Evolutionary conservation across 1,140 invertebrate species (phyloP).

Genomic region (Drosophila malerkotliana): DNA sequence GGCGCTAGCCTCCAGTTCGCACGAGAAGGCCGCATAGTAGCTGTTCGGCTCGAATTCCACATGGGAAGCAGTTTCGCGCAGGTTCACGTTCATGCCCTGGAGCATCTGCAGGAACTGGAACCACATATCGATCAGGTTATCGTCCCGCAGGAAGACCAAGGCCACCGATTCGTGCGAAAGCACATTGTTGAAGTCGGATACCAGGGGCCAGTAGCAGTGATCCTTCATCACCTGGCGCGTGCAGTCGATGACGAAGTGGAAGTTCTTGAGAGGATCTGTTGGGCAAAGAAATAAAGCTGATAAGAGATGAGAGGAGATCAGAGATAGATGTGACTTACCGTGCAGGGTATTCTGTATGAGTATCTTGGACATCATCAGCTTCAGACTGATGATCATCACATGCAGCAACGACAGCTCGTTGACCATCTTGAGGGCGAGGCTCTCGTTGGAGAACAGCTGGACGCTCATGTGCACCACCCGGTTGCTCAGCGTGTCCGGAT

Average conservation of each 20-base stretch:
- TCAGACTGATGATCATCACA: slow-evolving; percentile 96
- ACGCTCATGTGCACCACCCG: slow-evolving; percentile 98
- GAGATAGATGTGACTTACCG: slow-evolving; percentile 85
- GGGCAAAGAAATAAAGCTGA: not conserved
- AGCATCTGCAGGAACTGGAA: slow-evolving; percentile 96
- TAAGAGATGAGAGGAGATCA: not conserved
- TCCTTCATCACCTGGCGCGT: slow-evolving; percentile 96
- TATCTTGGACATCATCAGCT: slow-evolving; percentile 97
- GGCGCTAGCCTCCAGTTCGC: slow-evolving; percentile 97
- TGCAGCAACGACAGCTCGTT: slow-evolving; percentile 95
- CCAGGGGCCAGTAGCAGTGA: slow-evolving; percentile 98
- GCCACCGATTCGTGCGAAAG: slow-evolving; percentile 96
- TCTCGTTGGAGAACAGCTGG: slow-evolving; percentile 97
- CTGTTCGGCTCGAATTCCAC: slow-evolving; percentile 98
- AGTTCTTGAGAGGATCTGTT: slow-evolving; percentile 91
- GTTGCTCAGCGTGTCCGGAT: slow-evolving; percentile 96
- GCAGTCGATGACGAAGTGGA: slow-evolving; percentile 97
- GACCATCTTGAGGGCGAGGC: slow-evolving; percentile 94
- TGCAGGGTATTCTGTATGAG: slow-evolving; percentile 94
- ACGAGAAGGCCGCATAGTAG: slow-evolving; percentile 98
- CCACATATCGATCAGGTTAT: slow-evolving; percentile 95
- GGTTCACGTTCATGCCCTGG: slow-evolving; percentile 99
- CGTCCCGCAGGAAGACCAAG: slow-evolving; percentile 94
- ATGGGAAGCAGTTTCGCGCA: slow-evolving; percentile 93
- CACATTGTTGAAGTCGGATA: slow-evolving; percentile 99